Percentiles rank a stretch among this genome's conserved stretches.
phyloP scores from a whole-genome alignment of 2,888 invertebrate genomes.

The Ornithoptera alexandrae region DNA sequence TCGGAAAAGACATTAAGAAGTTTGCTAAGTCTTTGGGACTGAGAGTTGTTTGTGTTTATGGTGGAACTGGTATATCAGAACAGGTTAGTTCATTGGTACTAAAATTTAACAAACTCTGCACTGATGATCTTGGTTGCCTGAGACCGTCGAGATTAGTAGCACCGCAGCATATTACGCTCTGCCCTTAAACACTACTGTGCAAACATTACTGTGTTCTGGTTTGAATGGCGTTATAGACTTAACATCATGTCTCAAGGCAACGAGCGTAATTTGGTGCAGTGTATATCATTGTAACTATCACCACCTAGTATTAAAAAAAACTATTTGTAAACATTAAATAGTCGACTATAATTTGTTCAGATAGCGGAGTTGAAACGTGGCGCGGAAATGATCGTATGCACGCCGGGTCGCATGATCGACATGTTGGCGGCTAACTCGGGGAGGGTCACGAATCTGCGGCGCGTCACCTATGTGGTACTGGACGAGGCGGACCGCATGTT shows the following conservation, averaged over 20 bases:
- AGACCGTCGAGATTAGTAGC: too few relatives aligned
- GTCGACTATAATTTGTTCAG: slow-evolving; percentile 38
- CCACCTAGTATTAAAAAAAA: not conserved
- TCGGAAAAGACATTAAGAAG: slow-evolving; percentile 96
- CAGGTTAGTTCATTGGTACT: slow-evolving; percentile 70
- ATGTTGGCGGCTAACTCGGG: slow-evolving; percentile 99
- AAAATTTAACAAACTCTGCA: not conserved
- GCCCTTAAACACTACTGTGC: too few relatives aligned
- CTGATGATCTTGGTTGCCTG: too few relatives aligned
- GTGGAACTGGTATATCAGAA: slow-evolving; percentile 97
- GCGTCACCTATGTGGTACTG: slow-evolving; percentile 97
- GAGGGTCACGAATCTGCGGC: slow-evolving; percentile 96
- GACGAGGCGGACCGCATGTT: slow-evolving; percentile 99
- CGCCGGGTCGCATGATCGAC: slow-evolving; percentile 99
- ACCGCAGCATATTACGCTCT: too few relatives aligned
- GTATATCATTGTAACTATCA: too few relatives aligned
- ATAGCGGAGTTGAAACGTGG: slow-evolving; percentile 98
- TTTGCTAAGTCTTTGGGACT: slow-evolving; percentile 94
- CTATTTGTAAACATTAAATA: not conserved
- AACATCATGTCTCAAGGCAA: too few relatives aligned
- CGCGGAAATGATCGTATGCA: slow-evolving; percentile 98
- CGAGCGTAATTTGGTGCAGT: too few relatives aligned
- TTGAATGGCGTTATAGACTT: too few relatives aligned
- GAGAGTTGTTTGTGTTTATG: slow-evolving; percentile 97
- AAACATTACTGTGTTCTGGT: too few relatives aligned